Evolutionary conservation across 2,888 invertebrate species (phyloP), one percentile per base, ranked within the genome.

Genomic region (Gymnosoma rotundatum): DNA sequence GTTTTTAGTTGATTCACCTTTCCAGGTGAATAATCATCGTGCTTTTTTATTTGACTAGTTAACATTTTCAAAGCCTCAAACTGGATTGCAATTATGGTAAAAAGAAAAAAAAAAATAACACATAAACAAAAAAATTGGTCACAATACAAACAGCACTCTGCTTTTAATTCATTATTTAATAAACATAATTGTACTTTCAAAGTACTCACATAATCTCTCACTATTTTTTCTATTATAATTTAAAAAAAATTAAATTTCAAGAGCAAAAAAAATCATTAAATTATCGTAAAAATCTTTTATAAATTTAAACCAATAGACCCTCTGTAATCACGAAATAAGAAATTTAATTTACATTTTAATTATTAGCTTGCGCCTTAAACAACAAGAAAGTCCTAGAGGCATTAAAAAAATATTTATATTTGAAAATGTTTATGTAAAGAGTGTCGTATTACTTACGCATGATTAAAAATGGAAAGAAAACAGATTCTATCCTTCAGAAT

Each of bases 51-150:
- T 86, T 87, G 87, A 85, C 87, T 79, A 80, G 87, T 87, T 83
- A 83, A 87, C 86, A 91, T 88, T 88, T 90, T 52, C 74, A 84
- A 91, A 89, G 88, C 91, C 89, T 89, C 91, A 91, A 91, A 88
- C 92, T 91, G 91, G 92, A 91, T 92, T 91, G 91, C 90, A 91
- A 92, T 90, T 91, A 91, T 91, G 91, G 91, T 91, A 87, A 89
- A 60, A 73, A 60, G 88, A 61, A 25, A 58, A 32, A 21, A n/a
- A 64, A 21, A n/a, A 64, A 69, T 12, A 20, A 42, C 52, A 60
- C 25, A 50, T 45, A n/a, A 42, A 42, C 12, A 12, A 10, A 42
- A 1, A 42, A 42, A 42, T 12, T 12, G 12, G 9, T 70, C n/a
- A 54, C 60, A 32, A n/a, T 50, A 60, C 32, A 66, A 36, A 6